phyloP scores from a whole-genome alignment of 2,797 vertebrate species.

The Vireo griseus region DNA sequence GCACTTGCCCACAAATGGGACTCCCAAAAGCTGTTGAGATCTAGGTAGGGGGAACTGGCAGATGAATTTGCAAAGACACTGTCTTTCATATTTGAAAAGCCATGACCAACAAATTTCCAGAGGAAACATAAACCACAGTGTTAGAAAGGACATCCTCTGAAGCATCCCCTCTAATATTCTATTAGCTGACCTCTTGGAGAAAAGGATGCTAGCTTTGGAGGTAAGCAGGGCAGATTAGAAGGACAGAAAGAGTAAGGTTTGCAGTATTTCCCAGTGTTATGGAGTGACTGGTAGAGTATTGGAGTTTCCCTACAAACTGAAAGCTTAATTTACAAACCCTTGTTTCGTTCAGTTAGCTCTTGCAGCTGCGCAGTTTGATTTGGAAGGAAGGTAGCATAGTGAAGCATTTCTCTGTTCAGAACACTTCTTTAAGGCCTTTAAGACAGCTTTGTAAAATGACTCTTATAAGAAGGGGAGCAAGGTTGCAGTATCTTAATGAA shows the following conservation, averaged over 20 bases:
- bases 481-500: background rate
- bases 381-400: background rate
- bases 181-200: constrained; percentile 72
- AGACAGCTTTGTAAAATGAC: background rate
- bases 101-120: fast-evolving
- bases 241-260: constrained; percentile 74
- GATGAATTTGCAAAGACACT: background rate
- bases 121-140: background rate
- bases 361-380: background rate
- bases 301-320: background rate
- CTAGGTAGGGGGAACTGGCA: background rate
- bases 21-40: background rate
- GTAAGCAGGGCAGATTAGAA: constrained; percentile 57
- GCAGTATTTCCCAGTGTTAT: background rate
- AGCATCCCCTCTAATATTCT: constrained; percentile 81
- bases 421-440: background rate
- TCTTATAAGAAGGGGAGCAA: background rate
- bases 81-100: background rate
- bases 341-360: background rate
- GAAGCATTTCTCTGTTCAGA: background rate
- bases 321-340: background rate
- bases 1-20: background rate
- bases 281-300: background rate
- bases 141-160: constrained; percentile 66
- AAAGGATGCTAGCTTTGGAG: constrained; percentile 77